phyloP scores from a whole-genome alignment of 2,888 invertebrate genomes.

The Hyposoter dolosus region DNA sequence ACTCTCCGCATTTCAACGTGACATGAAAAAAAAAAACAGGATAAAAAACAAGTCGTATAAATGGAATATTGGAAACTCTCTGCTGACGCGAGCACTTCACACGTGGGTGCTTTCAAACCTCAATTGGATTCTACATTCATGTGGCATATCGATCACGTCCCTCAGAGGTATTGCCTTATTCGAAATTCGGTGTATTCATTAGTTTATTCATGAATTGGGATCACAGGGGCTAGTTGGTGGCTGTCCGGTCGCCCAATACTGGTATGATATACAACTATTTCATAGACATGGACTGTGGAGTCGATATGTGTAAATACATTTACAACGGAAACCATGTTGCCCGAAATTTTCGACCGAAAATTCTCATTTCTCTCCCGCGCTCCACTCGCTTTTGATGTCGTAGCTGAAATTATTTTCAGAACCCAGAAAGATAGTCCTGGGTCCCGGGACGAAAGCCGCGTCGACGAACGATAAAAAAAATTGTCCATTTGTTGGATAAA shows the following conservation, averaged over 20 bases:
- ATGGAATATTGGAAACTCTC: slow-evolving; percentile 24
- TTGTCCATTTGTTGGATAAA: slow-evolving; percentile 37
- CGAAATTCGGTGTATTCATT: slow-evolving; percentile 70
- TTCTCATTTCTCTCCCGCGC: neutral
- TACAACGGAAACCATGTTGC: slow-evolving; percentile 11
- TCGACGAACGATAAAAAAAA: slow-evolving; percentile 30
- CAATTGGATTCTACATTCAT: slow-evolving; percentile 69
- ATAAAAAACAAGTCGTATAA: slow-evolving; percentile 1
- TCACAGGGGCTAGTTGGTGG: slow-evolving; percentile 65
- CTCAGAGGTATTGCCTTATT: slow-evolving; percentile 64
- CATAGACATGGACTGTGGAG: neutral
- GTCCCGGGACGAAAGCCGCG: neutral
- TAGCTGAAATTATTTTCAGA: neutral
- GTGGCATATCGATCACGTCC: slow-evolving; percentile 66
- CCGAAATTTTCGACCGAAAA: slow-evolving; percentile 6
- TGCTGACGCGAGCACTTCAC: slow-evolving; percentile 55
- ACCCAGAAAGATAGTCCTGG: neutral
- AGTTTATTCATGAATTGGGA: slow-evolving; percentile 76
- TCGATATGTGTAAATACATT: neutral
- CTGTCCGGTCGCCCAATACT: slow-evolving; percentile 60
- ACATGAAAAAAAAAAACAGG: neutral
- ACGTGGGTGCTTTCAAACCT: slow-evolving; percentile 61
- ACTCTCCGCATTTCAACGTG: neutral
- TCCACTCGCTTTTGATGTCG: neutral
- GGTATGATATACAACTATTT: slow-evolving; percentile 28